phyloP scores from a whole-genome alignment of 2,113 vertebrate genomes.

The Tupaia chinensis region DNA sequence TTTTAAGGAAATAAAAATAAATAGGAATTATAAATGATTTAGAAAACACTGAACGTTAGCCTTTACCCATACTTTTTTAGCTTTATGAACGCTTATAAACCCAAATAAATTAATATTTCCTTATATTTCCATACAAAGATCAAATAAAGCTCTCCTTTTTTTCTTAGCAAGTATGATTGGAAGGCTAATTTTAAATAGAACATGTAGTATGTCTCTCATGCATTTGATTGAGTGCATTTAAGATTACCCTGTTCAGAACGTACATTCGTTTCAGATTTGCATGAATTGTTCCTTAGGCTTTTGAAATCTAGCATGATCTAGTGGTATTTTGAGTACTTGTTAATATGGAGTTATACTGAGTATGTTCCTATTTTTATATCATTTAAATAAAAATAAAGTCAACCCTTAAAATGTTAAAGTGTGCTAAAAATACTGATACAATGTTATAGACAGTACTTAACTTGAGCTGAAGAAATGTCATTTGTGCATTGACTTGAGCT shows the following conservation, averaged over 20 bases:
- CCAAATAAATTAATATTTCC: conserved; percentile 19
- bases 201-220: conserved; percentile 5
- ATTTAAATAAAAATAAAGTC: conserved; percentile 33
- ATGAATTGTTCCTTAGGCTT: conserved; percentile 17
- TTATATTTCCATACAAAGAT: neutral
- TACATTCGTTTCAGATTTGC: conserved; percentile 17
- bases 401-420: conserved; percentile 36
- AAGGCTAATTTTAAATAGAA: conserved; percentile 52
- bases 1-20: conserved; percentile 39
- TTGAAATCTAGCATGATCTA: conserved; percentile 5
- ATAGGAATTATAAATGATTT: neutral
- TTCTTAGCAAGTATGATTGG: conserved; percentile 29
- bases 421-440: neutral
- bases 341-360: neutral
- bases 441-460: neutral
- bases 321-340: conserved; percentile 8
- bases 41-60: conserved; percentile 43
- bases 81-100: conserved; percentile 16
- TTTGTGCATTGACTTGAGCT: neutral
- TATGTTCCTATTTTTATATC: conserved; percentile 45
- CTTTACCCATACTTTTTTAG: conserved; percentile 32
- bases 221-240: conserved; percentile 48
- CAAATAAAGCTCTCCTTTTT: neutral
- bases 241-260: conserved; percentile 36
- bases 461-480: neutral